Evolutionary conservation across 2,797 vertebrate genomes (phyloP).

Genomic region (Sebastolobus altivelis): DNA sequence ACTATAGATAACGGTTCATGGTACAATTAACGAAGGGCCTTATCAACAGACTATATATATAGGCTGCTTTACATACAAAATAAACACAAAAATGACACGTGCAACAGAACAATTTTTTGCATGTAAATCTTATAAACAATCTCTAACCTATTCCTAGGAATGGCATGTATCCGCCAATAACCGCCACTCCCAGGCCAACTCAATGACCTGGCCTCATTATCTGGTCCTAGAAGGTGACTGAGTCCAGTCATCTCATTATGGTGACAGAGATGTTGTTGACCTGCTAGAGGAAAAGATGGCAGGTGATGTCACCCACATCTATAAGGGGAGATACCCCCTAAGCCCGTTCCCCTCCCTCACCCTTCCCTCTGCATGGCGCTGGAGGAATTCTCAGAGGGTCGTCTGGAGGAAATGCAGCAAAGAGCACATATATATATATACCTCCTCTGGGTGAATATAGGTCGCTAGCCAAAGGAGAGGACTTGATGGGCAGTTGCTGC

Average conservation of each 20-base stretch:
- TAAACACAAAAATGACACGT: not conserved
- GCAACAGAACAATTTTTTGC: not conserved
- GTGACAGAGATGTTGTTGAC: conserved; percentile 59
- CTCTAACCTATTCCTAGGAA: conserved; percentile 29
- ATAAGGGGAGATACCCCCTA: conserved; percentile 52
- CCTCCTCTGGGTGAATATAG: conserved; percentile 59
- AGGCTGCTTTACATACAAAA: not conserved
- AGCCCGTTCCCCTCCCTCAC: conserved; percentile 13
- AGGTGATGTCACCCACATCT: conserved; percentile 76
- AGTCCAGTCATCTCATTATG: conserved; percentile 41
- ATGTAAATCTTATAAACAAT: not conserved
- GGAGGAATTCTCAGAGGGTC: conserved; percentile 56
- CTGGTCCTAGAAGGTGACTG: conserved; percentile 37
- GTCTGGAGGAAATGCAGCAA: conserved; percentile 62
- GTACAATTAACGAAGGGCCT: not conserved
- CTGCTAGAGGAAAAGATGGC: conserved; percentile 53
- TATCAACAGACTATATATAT: not conserved
- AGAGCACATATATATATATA: conserved; percentile 79
- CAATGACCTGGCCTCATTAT: conserved; percentile 38
- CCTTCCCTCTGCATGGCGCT: conserved; percentile 36
- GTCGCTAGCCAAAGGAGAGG: conserved; percentile 12
- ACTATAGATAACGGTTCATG: not conserved
- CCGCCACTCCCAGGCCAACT: conserved; percentile 35
- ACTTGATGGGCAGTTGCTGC: conserved; percentile 62
- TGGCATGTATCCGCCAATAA: conserved; percentile 16